phyloP scores from a whole-genome alignment of 2,797 vertebrate species.

The Enteromius radiatus region DNA sequence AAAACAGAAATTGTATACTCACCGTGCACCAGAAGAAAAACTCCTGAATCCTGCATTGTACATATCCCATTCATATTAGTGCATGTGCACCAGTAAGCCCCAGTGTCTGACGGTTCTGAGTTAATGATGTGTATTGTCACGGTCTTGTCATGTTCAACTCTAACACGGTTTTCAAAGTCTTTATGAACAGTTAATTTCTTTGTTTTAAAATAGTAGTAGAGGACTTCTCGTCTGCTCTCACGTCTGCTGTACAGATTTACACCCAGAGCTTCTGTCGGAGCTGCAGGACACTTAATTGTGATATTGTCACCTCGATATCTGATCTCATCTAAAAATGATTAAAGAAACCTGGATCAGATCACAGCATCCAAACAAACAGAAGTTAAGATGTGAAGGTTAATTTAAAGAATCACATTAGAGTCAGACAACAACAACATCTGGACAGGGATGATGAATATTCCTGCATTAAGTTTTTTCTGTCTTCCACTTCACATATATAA shows the following conservation, averaged over 20 bases:
- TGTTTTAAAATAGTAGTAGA: accelerated
- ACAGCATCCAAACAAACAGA: not conserved
- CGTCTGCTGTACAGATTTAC: not conserved
- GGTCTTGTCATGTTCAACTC: accelerated
- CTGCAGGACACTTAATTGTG: not conserved
- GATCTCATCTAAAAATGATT: not conserved
- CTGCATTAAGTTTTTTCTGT: not conserved
- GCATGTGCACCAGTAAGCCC: conserved; percentile 65
- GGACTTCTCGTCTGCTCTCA: accelerated
- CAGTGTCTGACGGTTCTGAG: conserved; percentile 62
- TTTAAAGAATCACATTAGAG: not conserved
- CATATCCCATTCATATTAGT: accelerated
- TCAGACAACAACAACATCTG: not conserved
- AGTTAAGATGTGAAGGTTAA: not conserved
- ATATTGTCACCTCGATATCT: conserved; percentile 25
- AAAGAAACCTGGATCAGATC: conserved; percentile 8
- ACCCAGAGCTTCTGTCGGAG: accelerated
- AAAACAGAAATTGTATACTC: not conserved
- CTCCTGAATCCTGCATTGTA: accelerated
- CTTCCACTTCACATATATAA: not conserved
- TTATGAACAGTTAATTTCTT: accelerated
- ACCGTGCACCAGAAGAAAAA: conserved; percentile 31
- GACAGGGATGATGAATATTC: not conserved
- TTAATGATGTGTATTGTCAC: conserved; percentile 63
- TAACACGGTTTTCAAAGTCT: not conserved